phyloP scores from a whole-genome alignment of 2,888 invertebrate genomes.

The Adela reaumurella region DNA sequence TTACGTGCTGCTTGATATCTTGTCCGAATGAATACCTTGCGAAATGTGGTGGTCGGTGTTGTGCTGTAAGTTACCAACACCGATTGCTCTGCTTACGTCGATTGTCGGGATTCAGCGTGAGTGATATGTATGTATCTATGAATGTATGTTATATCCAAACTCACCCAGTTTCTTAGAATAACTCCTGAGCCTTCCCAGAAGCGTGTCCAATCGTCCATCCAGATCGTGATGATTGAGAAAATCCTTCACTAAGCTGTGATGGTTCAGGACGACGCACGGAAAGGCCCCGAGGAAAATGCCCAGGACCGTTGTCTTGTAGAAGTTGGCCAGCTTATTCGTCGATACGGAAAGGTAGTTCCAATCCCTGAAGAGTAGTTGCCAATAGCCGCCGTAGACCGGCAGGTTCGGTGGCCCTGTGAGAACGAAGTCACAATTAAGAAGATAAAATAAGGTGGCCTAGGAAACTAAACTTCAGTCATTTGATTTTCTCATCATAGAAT shows the following conservation, averaged over 20 bases:
- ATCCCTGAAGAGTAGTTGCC: constrained; percentile 50
- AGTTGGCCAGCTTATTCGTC: constrained; percentile 41
- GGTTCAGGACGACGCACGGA: constrained; percentile 50
- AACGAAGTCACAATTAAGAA: too few relatives aligned
- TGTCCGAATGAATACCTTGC: too few relatives aligned
- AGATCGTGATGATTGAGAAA: constrained; percentile 56
- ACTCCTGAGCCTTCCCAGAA: constrained; percentile 45
- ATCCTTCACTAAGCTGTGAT: constrained; percentile 52
- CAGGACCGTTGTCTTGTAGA: constrained; percentile 58
- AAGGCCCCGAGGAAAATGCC: constrained; percentile 53
- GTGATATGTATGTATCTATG: too few relatives aligned
- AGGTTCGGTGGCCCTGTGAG: constrained; percentile 59
- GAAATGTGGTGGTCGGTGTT: too few relatives aligned
- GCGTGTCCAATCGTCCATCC: constrained; percentile 56
- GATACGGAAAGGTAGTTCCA: constrained; percentile 49
- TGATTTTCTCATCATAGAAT: too few relatives aligned
- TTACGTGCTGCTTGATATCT: too few relatives aligned
- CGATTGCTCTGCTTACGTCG: too few relatives aligned
- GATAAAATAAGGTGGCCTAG: too few relatives aligned
- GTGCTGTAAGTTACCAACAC: too few relatives aligned
- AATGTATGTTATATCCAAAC: too few relatives aligned
- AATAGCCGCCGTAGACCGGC: constrained; percentile 62
- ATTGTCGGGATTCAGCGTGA: too few relatives aligned
- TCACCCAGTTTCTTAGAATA: constrained; percentile 52
- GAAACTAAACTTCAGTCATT: too few relatives aligned